phyloP scores from a whole-genome alignment of 2,797 vertebrate species.

The Rallus crepitans region DNA sequence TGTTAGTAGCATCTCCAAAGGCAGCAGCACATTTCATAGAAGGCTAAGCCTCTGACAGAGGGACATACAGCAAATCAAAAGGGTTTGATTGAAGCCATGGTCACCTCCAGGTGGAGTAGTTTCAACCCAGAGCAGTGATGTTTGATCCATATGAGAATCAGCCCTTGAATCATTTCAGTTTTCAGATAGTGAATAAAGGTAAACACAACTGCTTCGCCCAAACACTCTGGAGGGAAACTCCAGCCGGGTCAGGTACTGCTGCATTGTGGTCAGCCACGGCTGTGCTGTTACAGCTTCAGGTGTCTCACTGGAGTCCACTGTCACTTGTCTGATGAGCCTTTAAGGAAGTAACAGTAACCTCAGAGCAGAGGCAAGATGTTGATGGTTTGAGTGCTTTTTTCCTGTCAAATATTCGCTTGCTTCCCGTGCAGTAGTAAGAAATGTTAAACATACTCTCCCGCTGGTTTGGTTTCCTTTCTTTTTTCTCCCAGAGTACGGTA shows the following conservation, averaged over 20 bases:
- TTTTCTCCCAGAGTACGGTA: background rate
- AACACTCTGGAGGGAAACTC: background rate
- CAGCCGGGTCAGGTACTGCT: background rate
- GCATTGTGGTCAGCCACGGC: background rate
- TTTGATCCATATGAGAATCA: background rate
- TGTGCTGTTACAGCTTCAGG: background rate
- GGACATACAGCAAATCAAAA: background rate
- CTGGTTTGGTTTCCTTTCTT: background rate
- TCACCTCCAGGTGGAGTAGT: background rate
- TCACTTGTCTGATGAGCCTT: background rate
- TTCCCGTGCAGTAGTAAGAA: background rate
- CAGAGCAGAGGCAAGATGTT: background rate
- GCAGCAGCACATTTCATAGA: background rate
- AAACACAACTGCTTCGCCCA: background rate
- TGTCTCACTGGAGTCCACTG: background rate
- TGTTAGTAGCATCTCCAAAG: background rate
- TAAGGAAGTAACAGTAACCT: background rate
- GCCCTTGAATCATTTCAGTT: background rate
- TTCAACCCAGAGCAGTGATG: background rate
- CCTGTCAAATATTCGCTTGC: background rate
- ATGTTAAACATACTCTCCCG: background rate
- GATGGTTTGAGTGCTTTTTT: background rate
- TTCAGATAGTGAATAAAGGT: background rate
- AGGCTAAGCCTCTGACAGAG: background rate
- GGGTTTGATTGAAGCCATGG: background rate